Base-by-base conservation (phyloP, 2,888 invertebrate species). In the Ctenicera cuprea region DNA sequence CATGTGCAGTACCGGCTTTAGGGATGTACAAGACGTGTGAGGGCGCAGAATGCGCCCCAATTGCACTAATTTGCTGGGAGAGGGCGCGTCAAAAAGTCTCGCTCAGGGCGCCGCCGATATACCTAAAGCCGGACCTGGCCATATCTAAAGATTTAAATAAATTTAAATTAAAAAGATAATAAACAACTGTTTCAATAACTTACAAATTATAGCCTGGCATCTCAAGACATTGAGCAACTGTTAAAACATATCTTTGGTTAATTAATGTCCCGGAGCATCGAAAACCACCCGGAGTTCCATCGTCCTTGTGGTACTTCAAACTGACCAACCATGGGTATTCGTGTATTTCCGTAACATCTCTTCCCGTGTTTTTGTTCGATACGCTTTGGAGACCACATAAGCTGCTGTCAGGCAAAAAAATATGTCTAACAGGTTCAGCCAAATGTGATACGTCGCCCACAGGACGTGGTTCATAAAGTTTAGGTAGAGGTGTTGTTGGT, bases 251-350 rank as follows among this genome's bases (percentile, higher is more conserved):
- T 0, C 90, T 87, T 54, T 86, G 87, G 80, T 89, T 91, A 71
- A 92, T 88, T 59, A 92, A 82, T 0, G 89, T 89, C 0, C 91
- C 92, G 16, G 91, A 91, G 79, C 92, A 92, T 11, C 38, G 37
- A 50, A 38, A 65, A n/a, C 50, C 50, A 4, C 8, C 38, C 18
- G 8, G 11, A 1, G n/a, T 22, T 11, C 50, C 45, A 37, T 37
- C 26, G 1, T 3, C 11, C 26, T 37, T 37, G 16, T n/a, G 26
- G 77, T 92, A 92, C 67, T 91, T 90, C 65, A 91, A 77, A 20
- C 91, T 78, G 0, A 89, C 90, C 89, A 91, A 88, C 92, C 92
- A 92, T 0, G 91, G 91, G 82, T 90, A 91, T 80, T 92, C 92
- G 71, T 91, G 91, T 3, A 92, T 81, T 4, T 65, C 64, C 5